Evolutionary conservation across 2,113 vertebrate genomes (phyloP), one percentile per base, ranked within the genome.

Genomic region (Triplophysa tibetana): DNA sequence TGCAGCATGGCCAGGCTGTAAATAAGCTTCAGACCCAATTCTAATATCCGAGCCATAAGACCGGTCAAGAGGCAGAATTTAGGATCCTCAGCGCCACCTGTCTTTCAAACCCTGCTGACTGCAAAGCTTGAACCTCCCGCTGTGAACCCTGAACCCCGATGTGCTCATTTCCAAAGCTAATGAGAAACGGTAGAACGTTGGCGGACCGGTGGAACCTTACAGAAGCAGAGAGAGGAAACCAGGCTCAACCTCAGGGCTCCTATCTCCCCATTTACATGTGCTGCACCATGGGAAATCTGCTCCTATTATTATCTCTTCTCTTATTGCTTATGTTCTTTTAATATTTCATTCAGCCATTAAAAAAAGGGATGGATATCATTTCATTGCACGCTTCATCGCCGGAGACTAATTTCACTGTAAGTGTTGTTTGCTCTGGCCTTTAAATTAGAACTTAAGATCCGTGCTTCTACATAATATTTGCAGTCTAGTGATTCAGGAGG

Each of bases 291-390:
- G 84, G 85, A 84, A 88, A 88, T 82, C 75, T 74, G 80, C 73
- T 73, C 50, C 77, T 43, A 83, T 86, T 86, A 85, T 87, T 85
- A 84, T 73, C 79, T 77, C n/a, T 80, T 45, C 60, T 79, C 72
- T 86, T 87, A 88, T 86, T 86, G 84, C 86, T 82, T 79, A 64
- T 70, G 81, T 84, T 87, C 82, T 83, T 84, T 85, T 83, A 85
- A 86, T 85, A 89, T 85, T 84, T 85, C 21, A 85, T 82, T 24
- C 56, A 72, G 63, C 73, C 73, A 81, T 84, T 82, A 83, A 85
- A 80, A 1, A 74, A 24, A 48, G 52, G 48, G 43, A 66, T 29
- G 73, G 66, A 83, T 75, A 65, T 69, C 56, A 77, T 80, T 68
- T 60, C 77, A 80, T 77, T 75, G 66, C 77, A 75, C n/a, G 73